These are phyloP conservation scores for Lepus americanus DNA, from an alignment of 2,113 vertebrate species.

Conservation along the genomic window DNA sequence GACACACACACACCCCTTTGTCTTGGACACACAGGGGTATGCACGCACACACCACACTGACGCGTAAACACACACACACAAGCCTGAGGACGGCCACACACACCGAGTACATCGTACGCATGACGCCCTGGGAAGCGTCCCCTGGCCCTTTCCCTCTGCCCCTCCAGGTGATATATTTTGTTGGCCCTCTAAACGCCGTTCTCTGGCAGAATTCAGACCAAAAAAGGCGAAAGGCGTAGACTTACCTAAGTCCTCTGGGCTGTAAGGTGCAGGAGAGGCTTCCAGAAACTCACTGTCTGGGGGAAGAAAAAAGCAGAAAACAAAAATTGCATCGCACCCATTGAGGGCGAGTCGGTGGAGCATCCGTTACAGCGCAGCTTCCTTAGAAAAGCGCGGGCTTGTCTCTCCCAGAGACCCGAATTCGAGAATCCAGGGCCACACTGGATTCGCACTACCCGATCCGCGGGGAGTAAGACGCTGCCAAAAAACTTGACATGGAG, in stretches of 20 bases:
- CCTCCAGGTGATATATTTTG: background rate
- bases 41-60: no score
- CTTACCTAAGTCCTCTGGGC: conserved; percentile 88
- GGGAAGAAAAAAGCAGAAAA: conserved; percentile 74
- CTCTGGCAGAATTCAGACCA: background rate
- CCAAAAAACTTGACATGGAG: background rate
- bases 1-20: no score
- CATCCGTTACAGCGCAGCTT: background rate
- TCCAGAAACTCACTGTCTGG: conserved; percentile 87
- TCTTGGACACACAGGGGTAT: no score
- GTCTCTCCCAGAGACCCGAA: background rate
- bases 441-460: background rate
- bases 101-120: background rate
- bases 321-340: conserved; percentile 56
- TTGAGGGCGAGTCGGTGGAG: background rate
- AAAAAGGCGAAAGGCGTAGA: conserved; percentile 61
- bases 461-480: background rate
- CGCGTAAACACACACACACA: background rate
- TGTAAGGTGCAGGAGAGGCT: conserved; percentile 79
- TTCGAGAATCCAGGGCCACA: background rate
- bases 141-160: background rate
- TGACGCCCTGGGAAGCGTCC: fast-evolving
- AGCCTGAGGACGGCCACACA: fast-evolving
- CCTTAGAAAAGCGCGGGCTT: conserved; percentile 37
- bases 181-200: background rate